Conservation (phyloP, 2,797 vertebrate species). For the Peromyscus melanophrys region DNA sequence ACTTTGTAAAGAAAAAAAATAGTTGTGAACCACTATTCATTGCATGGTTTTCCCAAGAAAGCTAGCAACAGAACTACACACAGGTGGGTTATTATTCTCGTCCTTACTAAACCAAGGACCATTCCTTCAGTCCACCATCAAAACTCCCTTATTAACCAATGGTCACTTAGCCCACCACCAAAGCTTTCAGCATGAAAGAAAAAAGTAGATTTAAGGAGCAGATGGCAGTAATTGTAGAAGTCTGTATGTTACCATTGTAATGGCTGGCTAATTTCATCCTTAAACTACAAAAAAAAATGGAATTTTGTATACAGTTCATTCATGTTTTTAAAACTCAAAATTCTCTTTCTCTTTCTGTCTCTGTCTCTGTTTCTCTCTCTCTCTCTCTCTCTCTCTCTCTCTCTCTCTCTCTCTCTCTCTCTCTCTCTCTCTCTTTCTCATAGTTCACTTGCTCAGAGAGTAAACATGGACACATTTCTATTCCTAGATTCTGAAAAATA, state of each 20-base stretch:
- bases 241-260: background rate
- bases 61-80: background rate
- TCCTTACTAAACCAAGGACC: slow-evolving; percentile 4
- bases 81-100: background rate
- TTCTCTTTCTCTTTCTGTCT: background rate
- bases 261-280: background rate
- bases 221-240: background rate
- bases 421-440: background rate
- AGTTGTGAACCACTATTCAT: background rate
- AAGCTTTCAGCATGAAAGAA: background rate
- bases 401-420: too few species aligned
- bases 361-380: too few species aligned
- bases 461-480: background rate
- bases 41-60: slow-evolving; percentile 6
- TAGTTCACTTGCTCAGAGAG: background rate
- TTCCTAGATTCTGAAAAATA: background rate
- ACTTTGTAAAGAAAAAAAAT: background rate
- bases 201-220: background rate
- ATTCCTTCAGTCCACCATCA: background rate
- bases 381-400: background rate
- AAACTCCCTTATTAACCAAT: slow-evolving; percentile 14
- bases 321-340: slow-evolving; percentile 7
- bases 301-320: background rate
- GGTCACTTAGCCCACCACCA: background rate
- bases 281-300: background rate